Conservation (phyloP, 1,140 invertebrate genomes). For the Wasmannia auropunctata region DNA sequence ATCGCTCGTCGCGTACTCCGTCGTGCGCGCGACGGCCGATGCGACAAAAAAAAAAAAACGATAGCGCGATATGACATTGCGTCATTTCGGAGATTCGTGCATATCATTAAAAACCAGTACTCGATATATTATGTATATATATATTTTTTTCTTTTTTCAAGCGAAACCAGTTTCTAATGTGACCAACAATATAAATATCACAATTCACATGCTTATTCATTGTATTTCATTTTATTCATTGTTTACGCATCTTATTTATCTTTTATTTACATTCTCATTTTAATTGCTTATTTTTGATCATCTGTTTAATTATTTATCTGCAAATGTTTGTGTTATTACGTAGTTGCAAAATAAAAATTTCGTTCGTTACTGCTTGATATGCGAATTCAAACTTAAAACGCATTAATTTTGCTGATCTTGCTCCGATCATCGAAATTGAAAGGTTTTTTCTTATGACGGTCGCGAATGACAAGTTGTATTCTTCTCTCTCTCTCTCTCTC, state of each 20-base stretch:
- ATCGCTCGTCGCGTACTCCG: background rate
- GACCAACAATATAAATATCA: background rate
- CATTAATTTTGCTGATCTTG: background rate
- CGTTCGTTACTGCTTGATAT: background rate
- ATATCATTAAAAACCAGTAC: constrained; percentile 20
- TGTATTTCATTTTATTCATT: too few relatives aligned
- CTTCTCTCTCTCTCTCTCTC: background rate
- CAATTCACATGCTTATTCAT: background rate
- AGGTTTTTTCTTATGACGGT: background rate
- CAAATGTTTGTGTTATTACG: background rate
- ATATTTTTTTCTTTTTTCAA: background rate
- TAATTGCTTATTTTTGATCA: background rate
- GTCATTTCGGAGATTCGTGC: constrained; percentile 11
- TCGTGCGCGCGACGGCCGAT: background rate
- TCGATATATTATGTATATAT: background rate
- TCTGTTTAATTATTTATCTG: background rate
- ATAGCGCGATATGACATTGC: constrained; percentile 5
- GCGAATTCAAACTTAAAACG: background rate
- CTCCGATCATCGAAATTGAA: background rate
- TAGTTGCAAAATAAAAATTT: background rate
- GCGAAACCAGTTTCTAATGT: background rate
- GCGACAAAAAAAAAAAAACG: constrained; percentile 10
- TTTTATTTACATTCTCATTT: too few relatives aligned
- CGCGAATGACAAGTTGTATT: background rate
- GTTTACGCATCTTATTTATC: background rate